Evolutionary conservation across 2,113 vertebrate species (phyloP), one percentile per base, ranked within the genome.

Genomic region (Glaucidium brasilianum): DNA sequence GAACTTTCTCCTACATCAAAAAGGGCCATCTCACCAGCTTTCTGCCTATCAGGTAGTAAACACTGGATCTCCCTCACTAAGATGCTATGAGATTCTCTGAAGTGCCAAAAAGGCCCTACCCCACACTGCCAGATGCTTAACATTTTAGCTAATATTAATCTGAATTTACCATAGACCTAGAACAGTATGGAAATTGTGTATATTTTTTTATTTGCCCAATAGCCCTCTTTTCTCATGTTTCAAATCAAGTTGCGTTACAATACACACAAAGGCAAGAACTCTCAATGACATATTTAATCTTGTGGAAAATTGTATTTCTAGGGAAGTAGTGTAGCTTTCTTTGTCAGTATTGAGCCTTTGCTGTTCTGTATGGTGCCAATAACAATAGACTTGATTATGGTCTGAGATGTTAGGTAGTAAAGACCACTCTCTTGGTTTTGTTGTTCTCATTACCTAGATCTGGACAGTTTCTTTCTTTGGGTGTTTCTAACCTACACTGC

Each of bases 351-450:
- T 39, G 29, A 72, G 58, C 19, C 29, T 21, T 22, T 1, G 0
- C 17, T 39, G 22, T 30, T 47, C 53, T 22, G 4, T n/a, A 4
- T 19, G 20, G 10, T 73, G 29, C 7, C 26, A 17, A 23, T 21
- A 67, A 14, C 0, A 0, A 26, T 7, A 60, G 16, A 32, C 14
- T 5, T 39, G 12, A 17, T 23, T 11, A 5, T 66, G 45, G 11
- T 73, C 74, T 79, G 35, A 56, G 35, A 37, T 1, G 2, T 27
- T 35, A 66, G 12, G 52, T 23, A 32, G 22, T 29, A 39, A 27
- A 72, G 29, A 60, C 13, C 9, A 34, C 8, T 60, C 3, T 23
- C 25, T 53, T 59, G 20, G 25, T 60, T 86, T 41, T 35, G 20
- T 12, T 32, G 11, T n/a, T 47, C 39, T 66, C 8, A 16, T n/a